A percentile compares a stretch with the other conserved stretches of the same genome.
phyloP scores from a whole-genome alignment of 2,797 vertebrate genomes.

The Phataginus tetradactyla region DNA sequence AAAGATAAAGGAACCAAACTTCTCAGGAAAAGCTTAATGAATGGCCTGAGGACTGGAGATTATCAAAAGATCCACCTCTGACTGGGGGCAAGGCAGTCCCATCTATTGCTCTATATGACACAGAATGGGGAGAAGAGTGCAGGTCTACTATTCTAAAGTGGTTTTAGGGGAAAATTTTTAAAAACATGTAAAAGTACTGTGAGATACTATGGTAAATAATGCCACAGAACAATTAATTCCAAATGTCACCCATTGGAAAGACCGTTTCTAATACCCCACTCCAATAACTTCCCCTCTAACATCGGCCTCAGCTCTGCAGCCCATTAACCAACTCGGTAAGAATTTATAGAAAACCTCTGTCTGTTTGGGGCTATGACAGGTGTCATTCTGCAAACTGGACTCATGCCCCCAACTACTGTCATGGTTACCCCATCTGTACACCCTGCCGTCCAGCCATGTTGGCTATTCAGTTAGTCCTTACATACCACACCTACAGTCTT shows the following conservation, averaged over 20 bases:
- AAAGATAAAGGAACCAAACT: background rate
- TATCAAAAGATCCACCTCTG: background rate
- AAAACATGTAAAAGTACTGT: background rate
- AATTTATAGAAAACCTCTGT: background rate
- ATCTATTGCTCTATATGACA: background rate
- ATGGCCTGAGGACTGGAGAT: background rate
- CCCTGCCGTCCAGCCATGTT: background rate
- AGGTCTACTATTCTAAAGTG: background rate
- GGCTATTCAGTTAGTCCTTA: background rate
- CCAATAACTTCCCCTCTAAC: background rate
- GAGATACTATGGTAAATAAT: background rate
- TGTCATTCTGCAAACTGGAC: background rate
- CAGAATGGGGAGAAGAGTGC: background rate
- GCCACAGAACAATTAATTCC: background rate
- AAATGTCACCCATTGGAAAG: background rate
- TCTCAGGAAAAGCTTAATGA: background rate
- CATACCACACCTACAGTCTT: background rate
- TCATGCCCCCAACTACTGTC: background rate
- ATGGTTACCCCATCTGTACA: background rate
- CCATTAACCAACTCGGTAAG: background rate
- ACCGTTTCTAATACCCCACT: background rate
- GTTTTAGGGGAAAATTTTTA: background rate
- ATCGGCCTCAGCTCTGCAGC: background rate
- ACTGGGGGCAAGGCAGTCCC: background rate
- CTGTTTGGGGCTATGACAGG: background rate